Conservation (phyloP, 2,797 vertebrate genomes). For the Oreortyx pictus region DNA sequence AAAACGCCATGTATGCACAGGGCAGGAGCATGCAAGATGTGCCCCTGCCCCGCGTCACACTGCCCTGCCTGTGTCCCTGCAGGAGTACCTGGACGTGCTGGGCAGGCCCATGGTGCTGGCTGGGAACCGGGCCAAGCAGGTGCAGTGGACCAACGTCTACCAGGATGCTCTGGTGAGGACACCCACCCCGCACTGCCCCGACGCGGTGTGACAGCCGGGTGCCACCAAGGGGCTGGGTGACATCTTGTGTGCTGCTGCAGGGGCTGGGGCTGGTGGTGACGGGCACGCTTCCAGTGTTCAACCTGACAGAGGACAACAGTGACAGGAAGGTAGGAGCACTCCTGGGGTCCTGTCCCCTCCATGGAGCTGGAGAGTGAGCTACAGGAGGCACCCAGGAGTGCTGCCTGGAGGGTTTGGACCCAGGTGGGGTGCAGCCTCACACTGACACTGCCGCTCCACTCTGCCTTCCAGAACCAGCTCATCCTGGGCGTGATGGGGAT, state of each 20-base stretch:
- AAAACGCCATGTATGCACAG: accelerated
- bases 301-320: constrained; percentile 89
- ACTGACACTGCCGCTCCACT: accelerated
- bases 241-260: constrained; percentile 74
- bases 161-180: constrained; percentile 94
- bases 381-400: not conserved
- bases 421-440: not conserved
- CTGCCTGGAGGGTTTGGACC: not conserved
- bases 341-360: not conserved
- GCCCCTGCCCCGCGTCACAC: not conserved
- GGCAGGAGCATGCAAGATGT: not conserved
- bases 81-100: constrained; percentile 98
- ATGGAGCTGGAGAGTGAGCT: not conserved
- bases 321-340: constrained; percentile 78
- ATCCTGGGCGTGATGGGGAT: constrained; percentile 98
- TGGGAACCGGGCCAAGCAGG: constrained; percentile 92
- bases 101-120: constrained; percentile 98
- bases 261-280: constrained; percentile 96
- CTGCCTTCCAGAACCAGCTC: constrained; percentile 90
- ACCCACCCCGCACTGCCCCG: accelerated
- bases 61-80: not conserved
- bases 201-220: not conserved
- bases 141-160: constrained; percentile 99
- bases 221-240: not conserved
- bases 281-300: constrained; percentile 96